Evolutionary conservation across 2,113 vertebrate species (phyloP).

Genomic region (Plecotus auritus): DNA sequence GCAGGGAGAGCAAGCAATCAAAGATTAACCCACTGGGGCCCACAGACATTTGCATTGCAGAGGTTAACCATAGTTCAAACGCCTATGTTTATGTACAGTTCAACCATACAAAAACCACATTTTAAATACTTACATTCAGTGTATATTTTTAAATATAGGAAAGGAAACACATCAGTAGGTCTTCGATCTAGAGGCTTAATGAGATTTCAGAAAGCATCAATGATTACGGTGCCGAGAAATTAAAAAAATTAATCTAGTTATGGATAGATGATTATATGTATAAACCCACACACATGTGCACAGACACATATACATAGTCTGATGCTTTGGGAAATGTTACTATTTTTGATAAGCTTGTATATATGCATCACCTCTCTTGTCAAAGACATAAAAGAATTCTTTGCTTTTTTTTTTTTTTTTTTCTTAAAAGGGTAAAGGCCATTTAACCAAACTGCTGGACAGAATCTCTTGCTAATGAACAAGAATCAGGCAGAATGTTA

Average conservation of each 20-base stretch:
- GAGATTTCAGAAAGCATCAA: slow-evolving; percentile 52
- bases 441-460: slow-evolving; percentile 39
- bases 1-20: slow-evolving; percentile 54
- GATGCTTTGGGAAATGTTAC: neutral
- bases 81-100: neutral
- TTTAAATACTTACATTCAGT: neutral
- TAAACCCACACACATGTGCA: neutral
- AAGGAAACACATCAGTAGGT: slow-evolving; percentile 16
- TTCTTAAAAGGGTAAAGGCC: slow-evolving; percentile 64
- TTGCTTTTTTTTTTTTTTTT: slow-evolving; percentile 50
- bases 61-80: slow-evolving; percentile 16
- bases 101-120: neutral
- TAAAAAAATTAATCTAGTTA: slow-evolving; percentile 35
- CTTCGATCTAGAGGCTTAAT: slow-evolving; percentile 5
- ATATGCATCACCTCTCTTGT: slow-evolving; percentile 22
- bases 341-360: slow-evolving; percentile 45
- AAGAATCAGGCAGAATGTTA: slow-evolving; percentile 55
- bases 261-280: neutral
- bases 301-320: neutral
- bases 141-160: neutral
- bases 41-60: neutral
- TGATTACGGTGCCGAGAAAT: slow-evolving; percentile 14
- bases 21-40: slow-evolving; percentile 59
- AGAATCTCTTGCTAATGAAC: slow-evolving; percentile 59
- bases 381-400: slow-evolving; percentile 26